phyloP scores from a whole-genome alignment of 1,140 invertebrate genomes.

The Magallana gigas region DNA sequence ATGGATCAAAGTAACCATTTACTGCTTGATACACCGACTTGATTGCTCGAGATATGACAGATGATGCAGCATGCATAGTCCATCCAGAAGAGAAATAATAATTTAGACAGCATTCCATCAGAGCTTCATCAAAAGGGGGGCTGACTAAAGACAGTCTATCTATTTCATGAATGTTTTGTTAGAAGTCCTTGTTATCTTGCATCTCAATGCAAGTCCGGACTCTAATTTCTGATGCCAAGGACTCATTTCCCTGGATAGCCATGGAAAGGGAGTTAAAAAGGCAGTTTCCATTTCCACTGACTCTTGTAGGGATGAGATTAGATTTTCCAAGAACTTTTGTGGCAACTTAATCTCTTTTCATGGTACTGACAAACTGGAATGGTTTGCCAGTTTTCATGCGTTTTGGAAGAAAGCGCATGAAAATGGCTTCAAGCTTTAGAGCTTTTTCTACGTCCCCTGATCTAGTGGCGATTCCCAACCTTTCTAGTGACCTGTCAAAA shows the following conservation, averaged over 20 bases:
- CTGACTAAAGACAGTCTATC: not conserved
- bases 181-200: not conserved
- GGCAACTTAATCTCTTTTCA: not conserved
- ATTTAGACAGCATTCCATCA: not conserved
- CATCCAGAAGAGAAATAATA: not conserved
- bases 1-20: not conserved
- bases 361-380: not conserved
- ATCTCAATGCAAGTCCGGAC: constrained; percentile 60
- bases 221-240: constrained; percentile 46
- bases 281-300: constrained; percentile 53
- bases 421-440: not conserved
- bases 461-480: not conserved
- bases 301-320: not conserved
- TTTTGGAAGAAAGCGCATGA: not conserved
- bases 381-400: not conserved
- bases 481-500: not conserved
- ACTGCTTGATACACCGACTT: not conserved
- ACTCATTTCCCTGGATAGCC: constrained; percentile 48
- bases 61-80: not conserved
- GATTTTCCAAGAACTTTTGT: not conserved
- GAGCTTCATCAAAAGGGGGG: not conserved
- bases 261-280: constrained; percentile 56
- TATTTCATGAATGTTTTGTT: not conserved
- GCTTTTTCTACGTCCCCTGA: not conserved
- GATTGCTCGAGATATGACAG: not conserved